Evolutionary conservation across 2,888 invertebrate species (phyloP).

Genomic region (Phortica magna): DNA sequence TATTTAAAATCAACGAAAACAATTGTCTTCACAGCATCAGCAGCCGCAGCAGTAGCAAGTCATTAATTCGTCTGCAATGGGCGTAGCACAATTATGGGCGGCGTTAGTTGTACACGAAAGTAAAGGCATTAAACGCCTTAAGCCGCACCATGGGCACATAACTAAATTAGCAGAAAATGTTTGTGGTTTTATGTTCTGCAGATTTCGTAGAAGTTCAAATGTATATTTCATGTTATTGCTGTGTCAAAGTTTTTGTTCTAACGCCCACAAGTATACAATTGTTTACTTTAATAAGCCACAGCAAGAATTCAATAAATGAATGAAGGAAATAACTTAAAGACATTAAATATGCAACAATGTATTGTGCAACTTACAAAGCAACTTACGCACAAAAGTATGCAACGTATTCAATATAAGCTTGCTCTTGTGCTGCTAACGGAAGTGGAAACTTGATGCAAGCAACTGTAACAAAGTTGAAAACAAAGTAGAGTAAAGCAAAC

Average conservation of each 20-base stretch:
- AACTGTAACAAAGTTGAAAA: constrained; percentile 13
- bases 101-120: background rate
- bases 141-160: constrained; percentile 54
- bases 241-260: background rate
- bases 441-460: background rate
- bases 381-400: constrained; percentile 23
- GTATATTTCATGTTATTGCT: constrained; percentile 17
- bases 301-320: too few relatives aligned
- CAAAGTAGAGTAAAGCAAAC: constrained; percentile 16
- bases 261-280: background rate
- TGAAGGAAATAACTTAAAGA: too few relatives aligned
- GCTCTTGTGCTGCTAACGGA: background rate
- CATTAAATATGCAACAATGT: too few relatives aligned
- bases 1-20: background rate
- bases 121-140: constrained; percentile 63
- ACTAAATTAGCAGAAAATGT: constrained; percentile 56
- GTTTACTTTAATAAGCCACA: too few relatives aligned
- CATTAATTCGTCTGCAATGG: constrained; percentile 2
- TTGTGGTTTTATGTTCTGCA: background rate
- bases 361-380: too few relatives aligned
- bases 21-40: background rate
- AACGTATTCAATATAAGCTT: background rate
- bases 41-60: constrained; percentile 1
- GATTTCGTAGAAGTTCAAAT: constrained; percentile 1
- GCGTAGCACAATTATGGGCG: background rate